These are phyloP conservation scores for Aplysia californica DNA, from an alignment of 1,140 invertebrate genomes.

Conservation along the genomic window DNA sequence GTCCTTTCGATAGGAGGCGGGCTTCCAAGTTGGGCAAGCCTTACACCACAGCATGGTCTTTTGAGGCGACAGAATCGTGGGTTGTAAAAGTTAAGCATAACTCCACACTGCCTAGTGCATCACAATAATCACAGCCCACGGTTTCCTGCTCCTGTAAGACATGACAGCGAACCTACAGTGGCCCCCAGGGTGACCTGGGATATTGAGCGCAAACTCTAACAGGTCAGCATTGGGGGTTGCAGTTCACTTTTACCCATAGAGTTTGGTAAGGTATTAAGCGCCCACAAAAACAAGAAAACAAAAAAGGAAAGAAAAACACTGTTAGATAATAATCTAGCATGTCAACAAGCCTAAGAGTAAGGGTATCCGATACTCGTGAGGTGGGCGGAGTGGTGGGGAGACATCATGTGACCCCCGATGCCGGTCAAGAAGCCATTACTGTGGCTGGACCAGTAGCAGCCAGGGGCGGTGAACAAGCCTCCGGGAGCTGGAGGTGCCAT, in stretches of 20 bases:
- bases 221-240: too few species aligned
- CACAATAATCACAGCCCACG: too few species aligned
- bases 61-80: too few species aligned
- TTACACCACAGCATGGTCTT: too few species aligned
- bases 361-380: slow-evolving; percentile 19
- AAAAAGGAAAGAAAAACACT: background rate
- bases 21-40: too few species aligned
- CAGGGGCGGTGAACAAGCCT: slow-evolving; percentile 8
- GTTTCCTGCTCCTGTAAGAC: too few species aligned
- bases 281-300: background rate
- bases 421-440: slow-evolving; percentile 20
- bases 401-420: slow-evolving; percentile 20
- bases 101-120: too few species aligned
- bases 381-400: slow-evolving; percentile 14
- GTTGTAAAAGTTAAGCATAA: too few species aligned
- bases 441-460: slow-evolving; percentile 26
- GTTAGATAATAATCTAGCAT: background rate
- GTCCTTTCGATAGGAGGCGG: too few species aligned
- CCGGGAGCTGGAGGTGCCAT: background rate
- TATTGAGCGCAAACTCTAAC: background rate
- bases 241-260: too few species aligned
- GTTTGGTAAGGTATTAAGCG: background rate
- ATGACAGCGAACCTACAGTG: background rate
- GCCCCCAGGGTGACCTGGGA: background rate
- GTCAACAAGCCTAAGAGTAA: slow-evolving; percentile 4